Percentiles rank a stretch among this genome's conserved stretches.
phyloP scores from a whole-genome alignment of 2,113 vertebrate species.

The Rhipidura dahli region DNA sequence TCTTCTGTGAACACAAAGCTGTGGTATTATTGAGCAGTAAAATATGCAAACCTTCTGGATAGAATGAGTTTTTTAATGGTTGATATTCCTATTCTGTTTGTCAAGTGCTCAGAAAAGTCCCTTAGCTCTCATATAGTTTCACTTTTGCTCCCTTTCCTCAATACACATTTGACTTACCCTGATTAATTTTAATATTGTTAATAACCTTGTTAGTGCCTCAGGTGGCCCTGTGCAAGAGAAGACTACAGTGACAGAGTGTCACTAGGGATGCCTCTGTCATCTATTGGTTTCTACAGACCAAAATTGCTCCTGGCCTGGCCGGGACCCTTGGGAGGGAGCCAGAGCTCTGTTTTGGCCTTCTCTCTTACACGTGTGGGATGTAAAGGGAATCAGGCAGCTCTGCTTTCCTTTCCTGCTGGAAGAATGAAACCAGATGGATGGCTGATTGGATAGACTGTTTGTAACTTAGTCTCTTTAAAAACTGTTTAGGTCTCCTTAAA shows the following conservation, averaged over 20 bases:
- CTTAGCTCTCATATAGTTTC: background rate
- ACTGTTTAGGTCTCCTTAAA: background rate
- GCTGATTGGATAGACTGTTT: background rate
- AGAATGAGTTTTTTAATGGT: background rate
- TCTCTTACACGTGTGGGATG: background rate
- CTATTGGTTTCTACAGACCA: background rate
- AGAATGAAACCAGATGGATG: background rate
- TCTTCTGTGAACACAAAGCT: background rate
- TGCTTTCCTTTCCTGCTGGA: background rate
- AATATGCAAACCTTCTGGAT: background rate
- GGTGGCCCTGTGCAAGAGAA: background rate
- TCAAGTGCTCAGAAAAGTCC: background rate
- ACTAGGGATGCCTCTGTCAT: background rate
- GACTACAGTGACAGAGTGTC: background rate
- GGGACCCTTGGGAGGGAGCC: background rate
- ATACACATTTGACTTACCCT: background rate
- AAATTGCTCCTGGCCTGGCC: background rate
- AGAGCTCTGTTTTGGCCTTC: background rate
- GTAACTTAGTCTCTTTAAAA: background rate
- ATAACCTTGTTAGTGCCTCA: background rate
- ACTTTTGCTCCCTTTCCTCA: background rate
- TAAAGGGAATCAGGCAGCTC: background rate
- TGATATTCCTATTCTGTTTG: background rate
- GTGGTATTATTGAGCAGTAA: background rate
- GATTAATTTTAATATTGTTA: background rate